phyloP scores from a whole-genome alignment of 2,797 vertebrate genomes.

The Heterohyrax brucei region DNA sequence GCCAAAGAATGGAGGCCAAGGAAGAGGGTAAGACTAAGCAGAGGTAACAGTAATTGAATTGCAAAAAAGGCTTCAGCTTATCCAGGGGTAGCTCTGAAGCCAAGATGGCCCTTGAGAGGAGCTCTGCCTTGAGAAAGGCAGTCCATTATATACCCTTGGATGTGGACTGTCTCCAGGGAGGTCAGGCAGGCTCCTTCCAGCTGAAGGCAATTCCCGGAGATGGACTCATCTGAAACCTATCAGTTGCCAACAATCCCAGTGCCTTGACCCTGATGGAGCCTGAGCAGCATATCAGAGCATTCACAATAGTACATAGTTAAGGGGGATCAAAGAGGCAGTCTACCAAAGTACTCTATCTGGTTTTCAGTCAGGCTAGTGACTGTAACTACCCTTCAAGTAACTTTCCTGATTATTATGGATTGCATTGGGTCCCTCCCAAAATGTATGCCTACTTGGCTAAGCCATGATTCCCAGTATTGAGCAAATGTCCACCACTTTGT shows the following conservation, averaged over 20 bases:
- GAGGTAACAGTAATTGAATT: not conserved
- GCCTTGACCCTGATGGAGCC: not conserved
- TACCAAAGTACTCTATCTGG: too few relatives aligned
- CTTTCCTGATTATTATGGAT: not conserved
- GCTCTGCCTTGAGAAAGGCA: not conserved
- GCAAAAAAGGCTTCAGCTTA: not conserved
- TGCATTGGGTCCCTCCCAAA: too few relatives aligned
- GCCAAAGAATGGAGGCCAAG: not conserved
- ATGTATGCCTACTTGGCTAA: too few relatives aligned
- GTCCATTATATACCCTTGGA: not conserved
- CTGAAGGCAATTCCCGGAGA: not conserved
- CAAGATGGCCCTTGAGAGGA: too few relatives aligned
- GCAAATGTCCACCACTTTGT: too few relatives aligned
- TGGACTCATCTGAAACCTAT: not conserved
- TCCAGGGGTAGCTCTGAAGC: not conserved
- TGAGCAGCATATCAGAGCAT: accelerated
- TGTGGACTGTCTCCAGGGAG: not conserved
- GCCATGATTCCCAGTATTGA: too few relatives aligned
- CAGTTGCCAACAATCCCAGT: not conserved
- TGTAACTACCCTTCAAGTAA: not conserved
- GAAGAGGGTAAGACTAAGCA: not conserved
- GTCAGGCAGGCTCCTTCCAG: not conserved
- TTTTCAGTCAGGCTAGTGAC: not conserved
- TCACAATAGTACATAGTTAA: accelerated
- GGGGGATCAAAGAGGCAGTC: not conserved